These are phyloP conservation scores for Sebastes minor DNA, from an alignment of 2,797 vertebrate genomes.

Conservation along the genomic window DNA sequence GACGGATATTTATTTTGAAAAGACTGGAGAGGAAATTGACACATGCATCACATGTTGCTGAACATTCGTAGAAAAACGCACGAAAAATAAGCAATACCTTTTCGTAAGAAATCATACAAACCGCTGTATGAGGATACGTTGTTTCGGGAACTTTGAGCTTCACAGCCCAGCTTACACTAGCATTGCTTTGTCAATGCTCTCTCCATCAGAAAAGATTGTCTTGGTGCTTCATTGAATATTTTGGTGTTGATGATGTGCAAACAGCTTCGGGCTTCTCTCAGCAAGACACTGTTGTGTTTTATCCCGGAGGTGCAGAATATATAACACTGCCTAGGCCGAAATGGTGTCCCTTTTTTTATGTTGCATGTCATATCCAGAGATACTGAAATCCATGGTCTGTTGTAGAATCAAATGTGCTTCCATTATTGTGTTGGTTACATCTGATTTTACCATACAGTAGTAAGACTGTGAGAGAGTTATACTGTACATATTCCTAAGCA, in stretches of 20 bases:
- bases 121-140: neutral
- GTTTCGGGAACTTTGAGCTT: neutral
- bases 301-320: neutral
- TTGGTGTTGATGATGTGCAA: constrained; percentile 7
- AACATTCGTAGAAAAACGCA: neutral
- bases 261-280: neutral
- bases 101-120: neutral
- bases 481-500: neutral
- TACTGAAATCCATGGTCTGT: neutral
- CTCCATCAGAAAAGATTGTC: neutral
- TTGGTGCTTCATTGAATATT: neutral
- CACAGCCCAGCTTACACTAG: neutral
- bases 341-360: neutral
- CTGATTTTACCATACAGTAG: neutral
- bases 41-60: neutral
- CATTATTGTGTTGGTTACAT: neutral
- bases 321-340: neutral
- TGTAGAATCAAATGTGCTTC: neutral
- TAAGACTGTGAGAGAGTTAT: neutral
- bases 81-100: neutral
- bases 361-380: neutral
- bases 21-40: too few relatives aligned
- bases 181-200: neutral
- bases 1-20: too few relatives aligned
- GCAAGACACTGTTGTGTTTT: constrained; percentile 1